Base-by-base conservation (phyloP, 2,797 vertebrate genomes). In the Pseudotriccus pelzelni region DNA sequence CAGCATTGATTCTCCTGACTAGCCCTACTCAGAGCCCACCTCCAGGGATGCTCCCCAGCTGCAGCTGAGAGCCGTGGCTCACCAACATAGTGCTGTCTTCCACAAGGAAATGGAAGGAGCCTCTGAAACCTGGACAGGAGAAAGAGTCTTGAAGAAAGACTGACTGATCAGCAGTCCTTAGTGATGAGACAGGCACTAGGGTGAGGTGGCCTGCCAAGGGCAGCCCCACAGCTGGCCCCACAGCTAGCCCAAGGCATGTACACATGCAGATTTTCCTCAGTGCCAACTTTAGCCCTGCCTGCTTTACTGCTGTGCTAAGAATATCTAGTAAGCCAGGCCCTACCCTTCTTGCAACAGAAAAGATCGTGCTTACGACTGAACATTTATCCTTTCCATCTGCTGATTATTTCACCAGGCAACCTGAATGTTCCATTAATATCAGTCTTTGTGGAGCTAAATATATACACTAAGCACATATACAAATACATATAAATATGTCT, bases 361-460 rank as follows among this genome's bases (percentile, higher is more conserved):
- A 60, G 46, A 94, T 82, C 1, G 0, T 88, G 60, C 67, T 91
- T 87, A 87, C 2, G 9, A 91, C 46, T 72, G 68, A 96, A 94
- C 81, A 90, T 84, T 76, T 64, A 87, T 92, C 50, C 87, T 39
- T 94, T 95, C 93, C 83, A 90, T 79, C 83, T 90, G 82, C 85
- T 95, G 91, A 93, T 91, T 94, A 94, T 92, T 96, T 96, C 80
- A 90, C 91, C 58, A 94, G 72, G 88, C 91, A 96, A 94, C 90
- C 93, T 94, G 87, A 97, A 94, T 3, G 0, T 94, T 94, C 70
- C 84, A 87, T 90, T 95, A 94, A 90, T 87, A 91, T 80, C 64
- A 56, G 93, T 81, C 91, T 94, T 93, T 94, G 91, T 93, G 77
- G 36, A 88, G 84, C 93, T 95, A 96, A 96, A 97, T 94, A 96